A percentile compares a stretch with the other conserved stretches of the same genome.
phyloP scores from a whole-genome alignment of 64 coral and sea anemone species.

The Catalaphyllia jardinei region DNA sequence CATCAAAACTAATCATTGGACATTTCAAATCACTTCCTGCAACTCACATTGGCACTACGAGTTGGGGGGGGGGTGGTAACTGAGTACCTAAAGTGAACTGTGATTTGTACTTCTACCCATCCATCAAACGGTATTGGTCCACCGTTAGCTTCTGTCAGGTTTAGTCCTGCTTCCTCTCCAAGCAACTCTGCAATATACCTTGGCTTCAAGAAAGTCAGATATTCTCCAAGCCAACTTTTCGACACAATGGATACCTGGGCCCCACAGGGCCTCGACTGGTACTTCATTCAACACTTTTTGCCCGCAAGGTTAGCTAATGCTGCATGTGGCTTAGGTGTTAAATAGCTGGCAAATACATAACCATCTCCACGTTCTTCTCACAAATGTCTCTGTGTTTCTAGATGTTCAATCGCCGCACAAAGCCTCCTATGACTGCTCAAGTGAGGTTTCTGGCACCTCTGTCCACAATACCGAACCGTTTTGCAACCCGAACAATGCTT shows the following conservation, averaged over 20 bases:
- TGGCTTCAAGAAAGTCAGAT: not conserved
- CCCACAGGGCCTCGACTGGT: slow-evolving; percentile 20
- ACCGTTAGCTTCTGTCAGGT: slow-evolving; percentile 57
- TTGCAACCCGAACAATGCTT: slow-evolving; percentile 30
- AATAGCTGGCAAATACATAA: slow-evolving; percentile 31
- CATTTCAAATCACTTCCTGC: no score
- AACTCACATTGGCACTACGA: no score
- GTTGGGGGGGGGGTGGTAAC: no score
- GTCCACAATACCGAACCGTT: slow-evolving; percentile 32
- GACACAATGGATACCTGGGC: slow-evolving; percentile 43
- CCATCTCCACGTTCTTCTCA: slow-evolving; percentile 13
- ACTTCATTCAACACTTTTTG: slow-evolving; percentile 14
- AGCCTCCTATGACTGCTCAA: slow-evolving; percentile 37
- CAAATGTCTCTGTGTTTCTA: slow-evolving; percentile 13
- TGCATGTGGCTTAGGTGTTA: slow-evolving; percentile 51
- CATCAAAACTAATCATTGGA: no score
- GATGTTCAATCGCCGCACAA: slow-evolving; percentile 47
- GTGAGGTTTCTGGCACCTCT: slow-evolving; percentile 60
- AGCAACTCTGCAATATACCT: slow-evolving; percentile 29
- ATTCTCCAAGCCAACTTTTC: not conserved
- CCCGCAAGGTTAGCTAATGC: slow-evolving; percentile 40
- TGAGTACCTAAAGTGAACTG: no score
- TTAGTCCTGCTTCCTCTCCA: no score
- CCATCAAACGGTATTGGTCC: slow-evolving; percentile 40
- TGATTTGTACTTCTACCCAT: no score